phyloP scores from a whole-genome alignment of 2,113 vertebrate genomes.

The Chitala chitala region DNA sequence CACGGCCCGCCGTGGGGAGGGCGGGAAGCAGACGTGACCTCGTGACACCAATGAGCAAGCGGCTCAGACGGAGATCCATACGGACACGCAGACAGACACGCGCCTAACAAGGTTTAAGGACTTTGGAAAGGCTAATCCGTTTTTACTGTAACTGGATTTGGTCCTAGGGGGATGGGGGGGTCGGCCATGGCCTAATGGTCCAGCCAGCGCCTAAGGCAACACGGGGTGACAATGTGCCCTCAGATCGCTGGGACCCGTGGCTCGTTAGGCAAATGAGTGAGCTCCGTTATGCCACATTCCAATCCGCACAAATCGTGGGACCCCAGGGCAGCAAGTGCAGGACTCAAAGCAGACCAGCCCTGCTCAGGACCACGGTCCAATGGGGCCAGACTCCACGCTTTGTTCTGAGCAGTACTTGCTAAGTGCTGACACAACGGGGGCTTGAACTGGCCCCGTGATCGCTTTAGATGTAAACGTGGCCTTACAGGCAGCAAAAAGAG shows the following conservation, averaged over 20 bases:
- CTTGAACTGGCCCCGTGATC: not conserved
- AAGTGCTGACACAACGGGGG: no score
- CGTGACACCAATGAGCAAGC: no score
- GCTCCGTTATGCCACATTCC: not conserved
- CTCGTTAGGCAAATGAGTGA: no score
- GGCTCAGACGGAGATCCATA: not conserved
- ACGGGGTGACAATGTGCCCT: constrained; percentile 18
- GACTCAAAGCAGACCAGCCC: constrained; percentile 6
- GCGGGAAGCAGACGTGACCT: not conserved
- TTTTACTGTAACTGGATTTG: constrained; percentile 37
- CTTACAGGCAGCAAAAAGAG: no score
- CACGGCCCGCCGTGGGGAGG: no score
- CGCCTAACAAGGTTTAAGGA: constrained; percentile 30
- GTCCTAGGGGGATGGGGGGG: constrained; percentile 6
- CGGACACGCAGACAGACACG: constrained; percentile 17
- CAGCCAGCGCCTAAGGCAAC: not conserved
- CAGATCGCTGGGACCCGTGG: not conserved
- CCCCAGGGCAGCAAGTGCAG: constrained; percentile 3
- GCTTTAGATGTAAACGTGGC: no score
- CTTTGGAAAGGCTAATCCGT: constrained; percentile 30
- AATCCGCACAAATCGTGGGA: not conserved
- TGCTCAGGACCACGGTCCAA: no score
- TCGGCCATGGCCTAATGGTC: not conserved
- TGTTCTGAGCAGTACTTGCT: no score
- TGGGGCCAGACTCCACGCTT: no score